These are phyloP conservation scores for Zygogramma bicolorata DNA, from an alignment of 2,888 invertebrate species.

Conservation along the genomic window DNA sequence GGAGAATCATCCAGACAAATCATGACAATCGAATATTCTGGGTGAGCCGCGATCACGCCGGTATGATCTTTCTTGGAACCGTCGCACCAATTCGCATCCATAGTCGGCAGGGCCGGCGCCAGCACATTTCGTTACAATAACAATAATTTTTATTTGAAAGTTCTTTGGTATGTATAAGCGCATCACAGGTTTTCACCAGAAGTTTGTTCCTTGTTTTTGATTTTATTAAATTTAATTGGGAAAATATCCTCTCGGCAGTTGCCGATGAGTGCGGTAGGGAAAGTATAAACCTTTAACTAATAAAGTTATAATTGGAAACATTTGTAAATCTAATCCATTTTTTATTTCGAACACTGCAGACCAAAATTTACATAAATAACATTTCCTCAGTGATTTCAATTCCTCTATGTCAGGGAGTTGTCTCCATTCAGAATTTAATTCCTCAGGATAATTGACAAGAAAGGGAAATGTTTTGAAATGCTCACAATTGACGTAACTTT, in stretches of 20 bases:
- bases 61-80: no score
- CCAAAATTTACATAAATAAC: slow-evolving; percentile 12
- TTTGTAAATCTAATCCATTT: slow-evolving; percentile 13
- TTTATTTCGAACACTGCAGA: slow-evolving; percentile 12
- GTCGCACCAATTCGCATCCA: no score
- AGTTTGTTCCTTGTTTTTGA: slow-evolving; percentile 25
- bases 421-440: slow-evolving; percentile 21
- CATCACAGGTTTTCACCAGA: slow-evolving; percentile 15
- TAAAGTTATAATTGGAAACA: slow-evolving; percentile 18
- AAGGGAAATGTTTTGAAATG: slow-evolving; percentile 8
- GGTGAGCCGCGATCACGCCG: no score
- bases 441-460: slow-evolving; percentile 10
- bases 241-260: no score
- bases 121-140: no score
- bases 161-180: slow-evolving; percentile 18
- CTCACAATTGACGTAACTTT: slow-evolving; percentile 16
- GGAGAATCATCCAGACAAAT: no score
- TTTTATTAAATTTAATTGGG: slow-evolving; percentile 25
- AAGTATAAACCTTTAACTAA: slow-evolving; percentile 8
- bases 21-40: no score
- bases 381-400: neutral
- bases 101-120: no score
- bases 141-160: slow-evolving; percentile 8
- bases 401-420: slow-evolving; percentile 12
- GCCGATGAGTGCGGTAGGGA: slow-evolving; percentile 28